Conservation (phyloP, 2,797 vertebrate genomes). For the Nannoperca obscura region DNA sequence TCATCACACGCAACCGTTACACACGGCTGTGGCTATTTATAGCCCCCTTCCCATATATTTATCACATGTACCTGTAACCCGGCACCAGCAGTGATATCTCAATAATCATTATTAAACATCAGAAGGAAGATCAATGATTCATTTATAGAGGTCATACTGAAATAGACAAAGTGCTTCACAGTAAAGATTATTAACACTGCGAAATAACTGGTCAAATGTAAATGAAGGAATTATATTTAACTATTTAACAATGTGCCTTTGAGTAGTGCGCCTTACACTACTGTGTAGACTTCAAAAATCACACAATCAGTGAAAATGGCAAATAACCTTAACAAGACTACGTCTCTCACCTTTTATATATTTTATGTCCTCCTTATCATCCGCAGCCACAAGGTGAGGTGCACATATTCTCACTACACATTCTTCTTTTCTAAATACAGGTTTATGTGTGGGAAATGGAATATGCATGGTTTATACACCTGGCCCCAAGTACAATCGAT, state of each 20-base stretch:
- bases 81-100: not conserved
- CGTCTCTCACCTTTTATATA: too few species aligned
- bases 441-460: not conserved
- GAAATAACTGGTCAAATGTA: not conserved
- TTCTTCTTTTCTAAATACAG: not conserved
- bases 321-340: too few species aligned
- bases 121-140: not conserved
- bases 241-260: too few species aligned
- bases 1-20: too few species aligned
- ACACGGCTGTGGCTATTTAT: not conserved
- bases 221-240: not conserved
- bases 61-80: not conserved
- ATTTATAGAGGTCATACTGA: not conserved
- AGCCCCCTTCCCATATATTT: not conserved
- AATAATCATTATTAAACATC: not conserved
- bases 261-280: too few species aligned
- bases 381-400: not conserved
- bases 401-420: not conserved
- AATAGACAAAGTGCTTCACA: not conserved
- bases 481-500: not conserved
- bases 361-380: too few species aligned
- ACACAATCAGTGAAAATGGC: too few species aligned
- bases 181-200: not conserved
- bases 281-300: too few species aligned
- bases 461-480: too few species aligned